Evolutionary conservation across 2,888 invertebrate species (phyloP), one percentile per base, ranked within the genome.

Genomic region (Seira musarum): DNA sequence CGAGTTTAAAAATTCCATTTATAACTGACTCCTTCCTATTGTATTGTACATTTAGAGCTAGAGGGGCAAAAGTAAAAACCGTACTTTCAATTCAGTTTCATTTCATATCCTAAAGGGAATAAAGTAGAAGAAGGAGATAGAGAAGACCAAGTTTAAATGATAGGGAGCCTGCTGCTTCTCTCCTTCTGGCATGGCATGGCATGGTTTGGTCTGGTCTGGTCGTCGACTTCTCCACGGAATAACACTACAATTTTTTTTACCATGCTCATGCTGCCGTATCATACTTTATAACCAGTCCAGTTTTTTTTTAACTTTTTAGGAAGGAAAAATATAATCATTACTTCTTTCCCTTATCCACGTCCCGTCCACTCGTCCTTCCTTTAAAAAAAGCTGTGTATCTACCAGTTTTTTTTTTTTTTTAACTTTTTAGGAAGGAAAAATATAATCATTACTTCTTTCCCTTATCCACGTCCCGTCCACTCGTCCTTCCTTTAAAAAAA

Each of bases 191-290:
- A n/a, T n/a, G n/a, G n/a, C n/a, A n/a, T n/a, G n/a, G n/a, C n/a
- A n/a, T n/a, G n/a, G n/a, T n/a, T n/a, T n/a, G n/a, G n/a, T n/a
- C n/a, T n/a, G n/a, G n/a, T n/a, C n/a, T 80, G 80, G 80, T 80
- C 80, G 80, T 80, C 80, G 80, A 80, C 80, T 80, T 80, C 66
- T 80, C 80, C 75, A 72, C 72, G 17, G n/a, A n/a, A 19, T n/a
- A n/a, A n/a, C n/a, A n/a, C n/a, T n/a, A n/a, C n/a, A n/a, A n/a
- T n/a, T n/a, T 57, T 57, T 10, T 46, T 46, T 10, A 46, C 13
- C 6, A 6, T 46, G 46, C 46, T 13, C 13, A 57, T 5, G n/a
- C 57, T 57, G 13, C 46, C 46, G 8, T 46, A 6, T 46, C 46
- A 6, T 46, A 46, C 13, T n/a, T 57, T 60, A 70, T 61, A 73